Evolutionary conservation across 2,113 vertebrate genomes (phyloP).

Genomic region (Lonchura striata): DNA sequence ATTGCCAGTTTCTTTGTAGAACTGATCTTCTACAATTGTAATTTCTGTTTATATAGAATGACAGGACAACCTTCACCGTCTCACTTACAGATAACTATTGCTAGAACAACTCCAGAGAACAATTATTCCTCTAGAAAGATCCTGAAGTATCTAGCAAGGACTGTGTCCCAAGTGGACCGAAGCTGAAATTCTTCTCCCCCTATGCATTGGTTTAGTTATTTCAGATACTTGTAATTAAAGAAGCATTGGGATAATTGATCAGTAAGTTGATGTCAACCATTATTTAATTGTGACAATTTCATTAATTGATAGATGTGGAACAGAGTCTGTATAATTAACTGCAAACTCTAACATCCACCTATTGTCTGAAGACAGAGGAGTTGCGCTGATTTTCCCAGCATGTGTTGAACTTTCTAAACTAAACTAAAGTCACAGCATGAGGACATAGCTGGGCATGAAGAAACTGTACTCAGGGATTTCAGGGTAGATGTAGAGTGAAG

Average conservation of each 20-base stretch:
- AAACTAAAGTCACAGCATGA: not conserved
- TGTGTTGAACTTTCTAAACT: constrained; percentile 30
- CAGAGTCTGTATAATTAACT: constrained; percentile 7
- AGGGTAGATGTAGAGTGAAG: not conserved
- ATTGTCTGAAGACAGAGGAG: not conserved
- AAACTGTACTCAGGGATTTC: constrained; percentile 6
- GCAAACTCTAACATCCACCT: constrained; percentile 17
- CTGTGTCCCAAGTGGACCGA: not conserved
- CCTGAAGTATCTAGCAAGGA: not conserved
- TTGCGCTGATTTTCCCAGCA: not conserved
- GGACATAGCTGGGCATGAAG: constrained; percentile 3
- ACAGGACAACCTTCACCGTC: not conserved
- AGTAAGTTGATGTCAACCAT: not conserved
- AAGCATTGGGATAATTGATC: not conserved
- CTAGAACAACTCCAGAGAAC: not conserved
- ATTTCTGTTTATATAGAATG: not conserved
- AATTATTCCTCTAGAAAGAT: not conserved
- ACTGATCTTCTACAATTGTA: not conserved
- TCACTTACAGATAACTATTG: not conserved
- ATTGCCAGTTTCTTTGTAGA: not conserved
- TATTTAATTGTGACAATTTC: constrained; percentile 1
- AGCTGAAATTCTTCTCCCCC: not conserved
- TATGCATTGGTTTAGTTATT: not conserved
- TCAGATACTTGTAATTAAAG: not conserved
- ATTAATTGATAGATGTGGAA: constrained; percentile 1